A percentile compares a stretch with the other conserved stretches of the same genome.
These are phyloP conservation scores for Aspidapion aeneum DNA, from an alignment of 2,888 invertebrate species.

Conservation along the genomic window DNA sequence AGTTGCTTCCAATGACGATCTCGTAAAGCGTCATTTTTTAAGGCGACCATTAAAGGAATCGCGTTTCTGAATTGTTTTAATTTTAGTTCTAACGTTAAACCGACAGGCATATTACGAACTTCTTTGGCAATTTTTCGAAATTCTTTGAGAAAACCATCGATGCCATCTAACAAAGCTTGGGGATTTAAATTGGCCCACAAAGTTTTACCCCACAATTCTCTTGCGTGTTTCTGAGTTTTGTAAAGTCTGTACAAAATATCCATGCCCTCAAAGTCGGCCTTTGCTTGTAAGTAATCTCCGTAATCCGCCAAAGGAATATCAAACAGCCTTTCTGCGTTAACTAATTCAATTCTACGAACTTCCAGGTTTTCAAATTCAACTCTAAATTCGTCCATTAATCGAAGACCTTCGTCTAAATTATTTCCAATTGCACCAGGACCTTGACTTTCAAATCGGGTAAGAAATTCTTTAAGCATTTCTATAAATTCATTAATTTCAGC, in stretches of 20 bases:
- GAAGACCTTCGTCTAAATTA: constrained; percentile 69
- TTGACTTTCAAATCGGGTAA: constrained; percentile 66
- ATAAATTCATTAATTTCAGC: constrained; percentile 70
- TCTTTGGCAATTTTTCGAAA: constrained; percentile 70
- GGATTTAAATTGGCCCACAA: constrained; percentile 87
- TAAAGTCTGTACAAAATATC: constrained; percentile 74
- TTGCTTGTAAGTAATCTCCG: constrained; percentile 64
- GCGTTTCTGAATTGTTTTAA: constrained; percentile 87
- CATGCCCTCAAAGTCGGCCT: constrained; percentile 62
- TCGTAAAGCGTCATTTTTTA: constrained; percentile 87
- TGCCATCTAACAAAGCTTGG: constrained; percentile 77
- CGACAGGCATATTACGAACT: constrained; percentile 58
- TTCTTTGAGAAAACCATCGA: constrained; percentile 78
- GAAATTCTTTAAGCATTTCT: constrained; percentile 60
- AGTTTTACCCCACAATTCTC: constrained; percentile 63
- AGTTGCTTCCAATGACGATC: constrained; percentile 88
- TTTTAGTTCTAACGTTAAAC: constrained; percentile 68
- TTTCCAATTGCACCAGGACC: constrained; percentile 80
- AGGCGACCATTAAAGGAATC: constrained; percentile 83
- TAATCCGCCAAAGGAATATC: constrained; percentile 85
- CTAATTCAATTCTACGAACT: constrained; percentile 57
- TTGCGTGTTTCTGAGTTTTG: constrained; percentile 69
- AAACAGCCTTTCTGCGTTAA: constrained; percentile 80
- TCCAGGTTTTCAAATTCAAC: constrained; percentile 67
- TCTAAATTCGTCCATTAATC: constrained; percentile 67